phyloP scores from a whole-genome alignment of 2,888 invertebrate species.

The Hoplodrina blanda region DNA sequence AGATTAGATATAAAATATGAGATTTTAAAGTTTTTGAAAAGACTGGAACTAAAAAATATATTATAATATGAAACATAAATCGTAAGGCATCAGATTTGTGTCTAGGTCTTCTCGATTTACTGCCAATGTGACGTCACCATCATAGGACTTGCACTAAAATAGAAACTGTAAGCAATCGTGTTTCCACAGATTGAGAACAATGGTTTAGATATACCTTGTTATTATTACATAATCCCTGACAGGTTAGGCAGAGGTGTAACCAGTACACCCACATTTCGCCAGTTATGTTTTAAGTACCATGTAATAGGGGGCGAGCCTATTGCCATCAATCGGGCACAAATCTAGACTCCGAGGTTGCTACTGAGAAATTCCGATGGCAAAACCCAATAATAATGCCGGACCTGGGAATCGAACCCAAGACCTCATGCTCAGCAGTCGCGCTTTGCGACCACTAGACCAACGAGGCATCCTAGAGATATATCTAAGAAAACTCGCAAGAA shows the following conservation, averaged over 20 bases:
- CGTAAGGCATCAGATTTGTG: slow-evolving; percentile 20
- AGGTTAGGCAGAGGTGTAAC: too few species aligned
- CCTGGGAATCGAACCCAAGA: too few species aligned
- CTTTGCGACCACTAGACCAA: too few species aligned
- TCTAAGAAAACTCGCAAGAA: slow-evolving; percentile 3
- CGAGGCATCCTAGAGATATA: neutral
- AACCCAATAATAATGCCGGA: too few species aligned
- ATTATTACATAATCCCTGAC: neutral
- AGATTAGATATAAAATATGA: neutral
- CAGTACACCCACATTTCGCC: too few species aligned
- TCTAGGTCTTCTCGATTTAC: slow-evolving; percentile 47
- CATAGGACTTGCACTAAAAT: slow-evolving; percentile 50
- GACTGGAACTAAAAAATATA: neutral
- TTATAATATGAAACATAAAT: slow-evolving; percentile 1
- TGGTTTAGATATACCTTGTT: neutral
- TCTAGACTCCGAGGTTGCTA: too few species aligned
- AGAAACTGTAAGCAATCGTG: slow-evolving; percentile 43
- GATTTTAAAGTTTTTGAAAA: neutral
- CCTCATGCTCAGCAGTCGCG: too few species aligned
- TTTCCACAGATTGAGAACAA: slow-evolving; percentile 25
- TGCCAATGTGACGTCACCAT: slow-evolving; percentile 59
- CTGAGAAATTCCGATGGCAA: too few species aligned
- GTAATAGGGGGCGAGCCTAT: too few species aligned
- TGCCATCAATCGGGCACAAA: too few species aligned
- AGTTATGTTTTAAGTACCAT: too few species aligned